Conservation (phyloP, 2,113 vertebrate species). For the Tachuris rubrigastra region DNA sequence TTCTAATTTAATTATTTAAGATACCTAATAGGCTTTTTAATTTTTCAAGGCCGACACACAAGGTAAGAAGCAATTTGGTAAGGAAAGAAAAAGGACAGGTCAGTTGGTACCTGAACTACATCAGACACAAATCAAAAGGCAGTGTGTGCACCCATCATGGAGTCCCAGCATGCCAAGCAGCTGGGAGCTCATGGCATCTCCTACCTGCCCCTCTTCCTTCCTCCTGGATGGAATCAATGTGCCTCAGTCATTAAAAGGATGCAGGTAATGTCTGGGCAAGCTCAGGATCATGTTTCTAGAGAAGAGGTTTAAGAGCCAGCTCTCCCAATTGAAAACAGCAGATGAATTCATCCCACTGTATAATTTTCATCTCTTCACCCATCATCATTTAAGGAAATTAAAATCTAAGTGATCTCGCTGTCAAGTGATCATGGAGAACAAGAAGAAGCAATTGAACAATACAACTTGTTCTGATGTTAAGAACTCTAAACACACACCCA, state of each 20-base stretch:
- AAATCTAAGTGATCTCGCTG: neutral
- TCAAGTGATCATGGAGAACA: neutral
- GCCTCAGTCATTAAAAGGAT: neutral
- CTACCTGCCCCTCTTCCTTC: neutral
- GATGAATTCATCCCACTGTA: accelerated
- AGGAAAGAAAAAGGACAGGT: neutral
- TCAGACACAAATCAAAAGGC: neutral
- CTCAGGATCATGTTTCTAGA: neutral
- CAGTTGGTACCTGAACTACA: neutral
- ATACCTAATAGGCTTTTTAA: neutral
- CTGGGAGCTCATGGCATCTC: neutral
- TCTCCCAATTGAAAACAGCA: neutral
- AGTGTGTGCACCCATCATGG: neutral
- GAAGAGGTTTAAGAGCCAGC: neutral
- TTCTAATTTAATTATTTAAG: neutral
- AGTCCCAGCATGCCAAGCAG: neutral
- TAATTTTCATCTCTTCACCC: neutral
- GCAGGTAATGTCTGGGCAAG: neutral
- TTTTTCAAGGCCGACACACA: neutral
- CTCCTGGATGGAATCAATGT: neutral
- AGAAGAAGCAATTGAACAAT: neutral
- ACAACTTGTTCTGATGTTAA: neutral
- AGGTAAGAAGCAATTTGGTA: neutral
- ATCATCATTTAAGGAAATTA: neutral
- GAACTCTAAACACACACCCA: neutral